Evolutionary conservation across 2,113 vertebrate genomes (phyloP), one percentile per base, ranked within the genome.

Genomic region (Mustela nigripes): DNA sequence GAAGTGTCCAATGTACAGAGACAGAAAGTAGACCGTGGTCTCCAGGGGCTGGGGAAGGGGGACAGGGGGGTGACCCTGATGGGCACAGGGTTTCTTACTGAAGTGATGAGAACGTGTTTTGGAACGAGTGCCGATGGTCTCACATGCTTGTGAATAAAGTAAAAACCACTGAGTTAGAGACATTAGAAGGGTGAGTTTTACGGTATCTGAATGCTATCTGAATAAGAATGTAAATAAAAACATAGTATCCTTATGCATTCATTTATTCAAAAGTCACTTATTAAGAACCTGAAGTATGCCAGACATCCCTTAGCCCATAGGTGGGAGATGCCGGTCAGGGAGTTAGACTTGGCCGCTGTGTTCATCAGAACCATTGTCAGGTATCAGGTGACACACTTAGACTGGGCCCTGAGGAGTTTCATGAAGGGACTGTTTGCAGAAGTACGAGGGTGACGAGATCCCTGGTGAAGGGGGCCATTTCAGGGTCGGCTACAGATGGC

Each of bases 211-310:
- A 62, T 93, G 65, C 67, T 24, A 67, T 76, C 31, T 81, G 94
- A 36, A 95, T 74, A 60, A 50, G 86, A 86, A 83, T 48, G 48
- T 89, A 56, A 93, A 80, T 91, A 50, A 91, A 94, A 97, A 5
- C 36, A 48, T 24, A 60, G 11, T 78, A 36, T 90, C 81, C n/a
- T 86, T 94, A 62, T 69, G 67, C 60, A 14, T 56, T 91, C 22
- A 71, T 58, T 50, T 36, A 26, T 62, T 98, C n/a, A 79, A 50
- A 98, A 82, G 53, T 33, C 21, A n/a, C 0, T 5, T 14, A 33
- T 7, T 8, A 24, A 95, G 33, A 60, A 33, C 28, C 48, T 69
- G 60, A 80, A 36, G 45, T n/a, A 56, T 0, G 11, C 21, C 36
- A 56, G 82, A 4, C 48, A 16, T 18, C 69, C 80, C 36, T 67